A percentile compares a stretch with the other conserved stretches of the same genome.
Conservation (phyloP, 2,888 invertebrate genomes). For the Luperina testacea region DNA sequence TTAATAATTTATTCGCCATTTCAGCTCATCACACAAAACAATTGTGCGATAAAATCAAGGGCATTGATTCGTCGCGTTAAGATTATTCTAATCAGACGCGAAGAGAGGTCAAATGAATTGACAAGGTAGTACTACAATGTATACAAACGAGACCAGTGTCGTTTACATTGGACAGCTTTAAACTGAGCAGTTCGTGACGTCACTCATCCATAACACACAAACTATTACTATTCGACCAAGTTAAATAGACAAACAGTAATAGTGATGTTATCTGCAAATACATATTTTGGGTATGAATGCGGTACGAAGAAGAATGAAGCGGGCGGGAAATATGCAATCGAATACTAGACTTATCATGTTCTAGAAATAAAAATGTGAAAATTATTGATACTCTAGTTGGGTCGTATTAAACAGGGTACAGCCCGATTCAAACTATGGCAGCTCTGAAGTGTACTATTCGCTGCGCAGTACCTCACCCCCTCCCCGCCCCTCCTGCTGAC, state of each 20-base stretch:
- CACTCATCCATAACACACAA: background rate
- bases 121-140: constrained; percentile 64
- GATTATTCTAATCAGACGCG: constrained; percentile 72
- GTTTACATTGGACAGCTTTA: constrained; percentile 6
- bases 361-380: background rate
- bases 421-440: background rate
- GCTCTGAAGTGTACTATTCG: background rate
- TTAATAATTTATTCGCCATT: constrained; percentile 25
- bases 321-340: background rate
- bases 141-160: constrained; percentile 12
- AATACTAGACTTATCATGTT: background rate
- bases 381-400: background rate
- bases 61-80: constrained; percentile 54
- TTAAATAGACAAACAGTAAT: background rate
- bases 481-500: no score
- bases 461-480: background rate
- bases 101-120: constrained; percentile 70
- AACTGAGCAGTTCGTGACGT: constrained; percentile 21
- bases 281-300: background rate
- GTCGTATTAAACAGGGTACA: background rate
- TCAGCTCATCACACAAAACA: constrained; percentile 40
- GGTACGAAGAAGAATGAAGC: background rate
- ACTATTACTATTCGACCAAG: constrained; percentile 6
- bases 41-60: constrained; percentile 65
- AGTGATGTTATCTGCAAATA: background rate